Conservation (phyloP, 2,113 vertebrate species). For the Rhinopomastus cyanomelas region DNA sequence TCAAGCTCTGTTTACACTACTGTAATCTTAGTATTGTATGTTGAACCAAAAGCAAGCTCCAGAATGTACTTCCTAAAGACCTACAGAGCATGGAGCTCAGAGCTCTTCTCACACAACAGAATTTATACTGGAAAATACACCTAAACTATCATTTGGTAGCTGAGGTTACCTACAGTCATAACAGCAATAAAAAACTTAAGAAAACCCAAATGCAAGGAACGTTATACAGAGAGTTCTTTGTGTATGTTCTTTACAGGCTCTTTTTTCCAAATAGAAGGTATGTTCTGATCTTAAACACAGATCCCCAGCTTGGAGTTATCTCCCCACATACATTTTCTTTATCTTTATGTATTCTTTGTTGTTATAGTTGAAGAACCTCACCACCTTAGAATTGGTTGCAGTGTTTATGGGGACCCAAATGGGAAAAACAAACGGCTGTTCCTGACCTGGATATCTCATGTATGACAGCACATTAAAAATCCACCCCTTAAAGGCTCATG, state of each 20-base stretch:
- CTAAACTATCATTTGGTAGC: not conserved
- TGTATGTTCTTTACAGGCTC: not conserved
- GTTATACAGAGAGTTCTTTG: fast-evolving
- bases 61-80: not conserved
- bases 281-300: not conserved
- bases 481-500: fast-evolving
- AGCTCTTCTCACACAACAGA: not conserved
- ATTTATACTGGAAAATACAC: not conserved
- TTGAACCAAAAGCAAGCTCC: conserved; percentile 40
- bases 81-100: not conserved
- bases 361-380: not conserved
- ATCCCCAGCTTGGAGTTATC: not conserved
- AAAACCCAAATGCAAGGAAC: not conserved
- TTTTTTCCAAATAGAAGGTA: not conserved
- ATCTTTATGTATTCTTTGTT: not conserved
- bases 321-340: not conserved
- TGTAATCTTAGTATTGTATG: conserved; percentile 15
- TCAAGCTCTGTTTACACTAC: conserved; percentile 15
- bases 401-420: fast-evolving
- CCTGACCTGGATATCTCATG: not conserved
- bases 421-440: not conserved
- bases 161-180: not conserved
- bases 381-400: not conserved
- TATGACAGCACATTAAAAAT: not conserved
- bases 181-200: not conserved